Base-by-base conservation (phyloP, 2,888 invertebrate species). In the Willowsia nigromaculata region DNA sequence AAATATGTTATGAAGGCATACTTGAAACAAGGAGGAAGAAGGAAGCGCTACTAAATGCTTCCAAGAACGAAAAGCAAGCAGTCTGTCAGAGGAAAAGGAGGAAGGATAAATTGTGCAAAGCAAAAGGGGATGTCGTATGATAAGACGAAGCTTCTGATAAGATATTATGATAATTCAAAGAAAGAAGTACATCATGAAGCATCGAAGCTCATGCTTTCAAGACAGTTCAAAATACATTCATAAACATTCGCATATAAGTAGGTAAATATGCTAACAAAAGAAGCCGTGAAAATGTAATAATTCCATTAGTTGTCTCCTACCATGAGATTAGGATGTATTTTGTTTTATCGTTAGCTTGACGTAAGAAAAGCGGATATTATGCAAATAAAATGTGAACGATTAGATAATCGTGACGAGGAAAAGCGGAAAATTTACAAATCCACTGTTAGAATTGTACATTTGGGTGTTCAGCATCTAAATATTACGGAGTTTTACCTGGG, bases 401-500 rank as follows among this genome's bases (percentile, higher is more conserved):
- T 37, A 37, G 37, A 6, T n/a, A n/a, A n/a, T n/a, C n/a, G n/a
- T n/a, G n/a, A n/a, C n/a, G n/a, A n/a, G n/a, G n/a, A n/a, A n/a
- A n/a, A n/a, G 11, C 47, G 2, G 47, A 47, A 9, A 15, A 5
- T 1, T 5, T 15, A 2, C 47, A n/a, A 47, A 47, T 47, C 11
- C 47, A 5, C 11, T n/a, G 47, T 47, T 9, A 47, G 9, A 47
- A 5, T 47, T 47, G 22, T 56, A 56, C 2, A 56, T 56, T n/a
- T 7, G 56, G n/a, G n/a, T 56, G 9, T 37, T 37, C 37, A 37
- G 37, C 37, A 37, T 37, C 9, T 37, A 9, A 6, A 2, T 2
- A 53, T 18, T n/a, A 53, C 1, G 53, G 27, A 68, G 43, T 74
- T 74, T 56, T 89, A 92, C 92, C 92, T 92, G 81, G 92, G 92